Evolutionary conservation across 1,140 invertebrate species (phyloP), one percentile per base, ranked within the genome.

Genomic region (Bradynema listronoti): DNA sequence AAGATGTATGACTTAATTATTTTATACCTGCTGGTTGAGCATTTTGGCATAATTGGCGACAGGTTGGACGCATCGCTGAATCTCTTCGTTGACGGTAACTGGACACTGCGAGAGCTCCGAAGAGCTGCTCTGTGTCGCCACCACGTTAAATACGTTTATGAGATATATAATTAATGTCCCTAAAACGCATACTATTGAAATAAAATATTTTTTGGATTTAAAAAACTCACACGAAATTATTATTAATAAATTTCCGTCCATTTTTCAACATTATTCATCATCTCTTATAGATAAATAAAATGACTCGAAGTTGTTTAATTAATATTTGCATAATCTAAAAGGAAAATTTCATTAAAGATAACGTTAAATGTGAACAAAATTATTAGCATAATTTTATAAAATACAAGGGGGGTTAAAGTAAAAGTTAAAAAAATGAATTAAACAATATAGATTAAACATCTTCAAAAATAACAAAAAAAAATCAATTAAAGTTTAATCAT

Each of bases 1-100:
- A n/a, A 16, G 27, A 32, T 30, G 41, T 5, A 19, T 2, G 25
- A 43, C 5, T 22, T 43, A 32, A 6, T n/a, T 56, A 1, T 14
- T 6, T n/a, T 16, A 5, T 9, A 24, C 30, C 27, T 63, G 57
- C 51, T 78, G 64, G 49, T 76, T 76, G 14, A 76, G 49, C 29
- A 77, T 55, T 57, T 78, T 78, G 24, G 73, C 76, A 49, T 78
- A 76, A 19, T 77, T 65, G 14, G 73, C 75, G 11, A 76, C 73
- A 14, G 73, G 73, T 24, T 69, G 73, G 5, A 76, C 73, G 53
- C 73, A 76, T 32, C 58, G 59, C 43, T 76, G 73, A 41, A 76
- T 76, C 36, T 55, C 46, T 9, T 59, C 51, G 58, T 78, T 77
- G 5, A 68, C 53, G 16, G 46, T 46, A 45, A 54, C 47, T 4